These are phyloP conservation scores for Dendrophyllia cribrosa DNA, from an alignment of 64 coral and sea anemone species.

Conservation along the genomic window DNA sequence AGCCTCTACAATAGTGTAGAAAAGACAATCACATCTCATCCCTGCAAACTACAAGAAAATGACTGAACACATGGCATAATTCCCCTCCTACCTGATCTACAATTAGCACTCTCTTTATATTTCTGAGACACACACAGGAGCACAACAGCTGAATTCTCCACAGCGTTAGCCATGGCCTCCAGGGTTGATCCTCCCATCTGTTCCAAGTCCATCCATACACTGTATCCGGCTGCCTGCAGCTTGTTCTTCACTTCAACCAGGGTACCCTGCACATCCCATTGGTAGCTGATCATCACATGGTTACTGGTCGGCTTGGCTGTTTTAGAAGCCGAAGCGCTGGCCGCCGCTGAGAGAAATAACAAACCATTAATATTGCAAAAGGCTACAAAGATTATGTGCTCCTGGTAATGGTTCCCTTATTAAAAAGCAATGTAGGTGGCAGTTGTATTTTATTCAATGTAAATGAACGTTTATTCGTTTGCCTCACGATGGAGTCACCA, in stretches of 20 bases:
- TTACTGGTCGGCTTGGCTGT: background rate
- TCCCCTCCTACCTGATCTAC: conserved; percentile 37
- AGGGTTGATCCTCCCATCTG: conserved; percentile 72
- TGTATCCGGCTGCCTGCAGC: conserved; percentile 43
- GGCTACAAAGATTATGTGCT: no score
- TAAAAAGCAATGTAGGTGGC: no score
- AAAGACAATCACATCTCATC: no score
- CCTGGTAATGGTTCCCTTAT: no score
- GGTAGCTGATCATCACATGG: conserved; percentile 82
- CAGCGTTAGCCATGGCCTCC: conserved; percentile 51
- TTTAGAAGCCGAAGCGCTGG: no score
- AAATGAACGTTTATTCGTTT: no score
- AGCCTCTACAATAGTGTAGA: background rate
- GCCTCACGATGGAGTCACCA: no score
- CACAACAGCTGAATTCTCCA: conserved; percentile 59
- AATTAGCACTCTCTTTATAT: conserved; percentile 70
- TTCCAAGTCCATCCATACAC: conserved; percentile 81
- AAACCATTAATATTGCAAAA: no score
- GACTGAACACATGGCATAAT: no score
- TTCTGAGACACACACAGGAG: conserved; percentile 60
- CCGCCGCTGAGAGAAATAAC: no score
- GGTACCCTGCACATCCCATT: conserved; percentile 50
- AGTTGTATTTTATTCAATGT: no score
- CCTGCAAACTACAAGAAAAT: no score
- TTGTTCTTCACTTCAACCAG: conserved; percentile 68